Evolutionary conservation across 2,797 vertebrate genomes (phyloP), one percentile per base, ranked within the genome.

Genomic region (Odontamblyopus rebecca): DNA sequence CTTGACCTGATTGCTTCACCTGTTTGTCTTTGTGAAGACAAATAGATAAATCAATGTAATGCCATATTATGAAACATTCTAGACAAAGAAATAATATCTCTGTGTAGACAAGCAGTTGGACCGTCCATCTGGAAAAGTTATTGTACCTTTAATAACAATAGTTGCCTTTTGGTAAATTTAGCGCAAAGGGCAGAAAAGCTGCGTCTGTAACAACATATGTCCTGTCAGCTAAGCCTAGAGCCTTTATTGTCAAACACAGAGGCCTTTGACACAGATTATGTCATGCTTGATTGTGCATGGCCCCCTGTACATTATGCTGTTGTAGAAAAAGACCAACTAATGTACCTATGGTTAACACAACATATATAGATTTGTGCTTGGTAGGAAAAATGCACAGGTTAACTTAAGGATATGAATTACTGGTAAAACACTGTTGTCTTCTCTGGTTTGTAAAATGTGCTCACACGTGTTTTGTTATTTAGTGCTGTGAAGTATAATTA

Each of bases 251-350:
- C 85, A 84, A 83, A 86, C 76, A 74, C 68, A 5, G 59, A 63
- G 61, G 78, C 54, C 69, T 70, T 73, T 84, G 74, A 70, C 70
- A 15, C 13, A 68, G 82, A 80, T 85, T 72, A 83, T 81, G 61
- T 89, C 82, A 86, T 73, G 74, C 19, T 2, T 48, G 69, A 75
- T 30, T 18, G 57, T 75, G 53, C 74, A 65, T 30, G 67, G 73
- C 77, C 73, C 84, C 87, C 85, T 69, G 62, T 82, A 74, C 74
- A 77, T 87, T 85, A 85, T 87, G 81, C 79, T 79, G 68, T 66
- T 63, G n/a, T 38, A 87, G 82, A 89, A 84, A 77, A 74, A 72
- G 23, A 38, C 4, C 65, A 68, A 69, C 71, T 44, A 30, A 67
- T 15, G 50, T 27, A 65, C 11, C 44, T 27, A 63, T 60, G 69